These are phyloP conservation scores for Deilephila elpenor DNA, from an alignment of 2,888 invertebrate species.

Conservation along the genomic window DNA sequence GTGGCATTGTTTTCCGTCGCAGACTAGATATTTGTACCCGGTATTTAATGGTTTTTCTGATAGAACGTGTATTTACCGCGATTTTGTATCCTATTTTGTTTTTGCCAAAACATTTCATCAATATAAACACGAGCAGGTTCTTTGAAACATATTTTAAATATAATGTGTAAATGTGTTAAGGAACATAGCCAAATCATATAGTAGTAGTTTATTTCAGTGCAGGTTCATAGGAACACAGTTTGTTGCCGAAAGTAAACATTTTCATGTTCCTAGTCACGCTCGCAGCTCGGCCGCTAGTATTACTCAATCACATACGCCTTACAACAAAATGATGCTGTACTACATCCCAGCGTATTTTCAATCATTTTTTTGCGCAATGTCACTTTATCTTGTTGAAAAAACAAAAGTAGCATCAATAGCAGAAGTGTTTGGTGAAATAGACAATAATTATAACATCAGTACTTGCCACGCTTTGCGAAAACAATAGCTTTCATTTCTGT, in stretches of 20 bases:
- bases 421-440: not conserved
- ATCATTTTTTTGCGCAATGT: not conserved
- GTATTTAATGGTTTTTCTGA: too few relatives aligned
- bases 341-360: not conserved
- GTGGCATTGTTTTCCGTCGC: too few relatives aligned
- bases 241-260: conserved; percentile 67
- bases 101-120: too few relatives aligned
- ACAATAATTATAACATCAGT: not conserved
- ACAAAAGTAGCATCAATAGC: not conserved
- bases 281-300: conserved; percentile 49
- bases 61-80: too few relatives aligned
- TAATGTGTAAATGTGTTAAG: conserved; percentile 32
- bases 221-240: conserved; percentile 62
- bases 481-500: not conserved
- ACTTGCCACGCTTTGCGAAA: not conserved
- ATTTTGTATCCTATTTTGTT: too few relatives aligned
- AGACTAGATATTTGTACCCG: too few relatives aligned
- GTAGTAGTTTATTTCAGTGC: conserved; percentile 60
- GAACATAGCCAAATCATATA: conserved; percentile 31
- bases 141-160: conserved; percentile 6
- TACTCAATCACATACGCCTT: conserved; percentile 42
- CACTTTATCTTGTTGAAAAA: not conserved
- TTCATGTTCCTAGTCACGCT: conserved; percentile 58
- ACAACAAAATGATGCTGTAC: conserved; percentile 37
- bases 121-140: too few relatives aligned